Conservation (phyloP, 2,113 vertebrate genomes). For the Ellobius talpinus region DNA sequence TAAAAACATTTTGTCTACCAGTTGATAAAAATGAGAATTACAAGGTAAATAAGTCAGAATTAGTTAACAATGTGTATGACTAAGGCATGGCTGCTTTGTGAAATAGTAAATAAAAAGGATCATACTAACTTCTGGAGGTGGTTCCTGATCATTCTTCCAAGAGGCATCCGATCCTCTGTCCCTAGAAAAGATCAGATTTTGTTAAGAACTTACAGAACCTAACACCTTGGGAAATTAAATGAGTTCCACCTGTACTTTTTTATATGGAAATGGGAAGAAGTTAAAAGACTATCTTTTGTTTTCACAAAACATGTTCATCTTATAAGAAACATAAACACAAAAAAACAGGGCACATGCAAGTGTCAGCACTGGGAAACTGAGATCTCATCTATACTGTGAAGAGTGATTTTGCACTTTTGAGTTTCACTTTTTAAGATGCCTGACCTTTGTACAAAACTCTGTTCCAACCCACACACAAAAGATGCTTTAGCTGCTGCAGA, state of each 20-base stretch:
- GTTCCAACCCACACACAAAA: neutral
- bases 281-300: neutral
- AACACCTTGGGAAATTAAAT: neutral
- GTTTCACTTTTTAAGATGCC: neutral
- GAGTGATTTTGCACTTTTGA: neutral
- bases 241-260: slow-evolving; percentile 6
- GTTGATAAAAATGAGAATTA: slow-evolving; percentile 20
- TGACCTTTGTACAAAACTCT: neutral
- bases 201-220: neutral
- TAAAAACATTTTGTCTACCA: neutral
- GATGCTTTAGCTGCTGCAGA: neutral
- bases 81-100: neutral
- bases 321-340: neutral
- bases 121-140: slow-evolving; percentile 92
- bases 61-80: neutral
- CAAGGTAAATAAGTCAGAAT: neutral
- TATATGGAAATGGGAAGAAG: neutral
- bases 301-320: neutral
- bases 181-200: slow-evolving; percentile 82
- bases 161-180: slow-evolving; percentile 96
- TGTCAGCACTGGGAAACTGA: neutral
- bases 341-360: neutral
- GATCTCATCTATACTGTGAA: too few relatives aligned
- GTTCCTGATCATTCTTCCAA: slow-evolving; percentile 98
- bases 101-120: neutral